A percentile compares a stretch with the other conserved stretches of the same genome.
Evolutionary conservation across 2,113 vertebrate genomes (phyloP).

Genomic region (Mesoclemmys tuberculata): DNA sequence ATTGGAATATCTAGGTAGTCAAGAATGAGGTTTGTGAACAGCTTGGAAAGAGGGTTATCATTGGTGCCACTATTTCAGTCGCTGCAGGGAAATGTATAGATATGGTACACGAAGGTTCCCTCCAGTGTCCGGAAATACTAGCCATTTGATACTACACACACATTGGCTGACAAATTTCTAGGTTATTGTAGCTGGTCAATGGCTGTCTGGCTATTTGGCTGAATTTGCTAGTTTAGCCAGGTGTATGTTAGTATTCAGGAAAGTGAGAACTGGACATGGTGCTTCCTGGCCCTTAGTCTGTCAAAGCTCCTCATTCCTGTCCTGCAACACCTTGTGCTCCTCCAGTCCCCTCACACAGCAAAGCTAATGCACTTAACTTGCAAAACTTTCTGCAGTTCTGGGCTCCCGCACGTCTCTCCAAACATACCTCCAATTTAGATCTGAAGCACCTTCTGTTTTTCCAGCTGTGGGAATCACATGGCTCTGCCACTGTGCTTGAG

Average conservation of each 20-base stretch:
- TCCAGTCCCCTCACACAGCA: constrained; percentile 2
- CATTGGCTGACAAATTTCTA: fast-evolving
- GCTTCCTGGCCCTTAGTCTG: not conserved
- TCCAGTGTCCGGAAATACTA: not conserved
- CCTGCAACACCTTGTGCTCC: not conserved
- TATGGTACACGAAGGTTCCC: not conserved
- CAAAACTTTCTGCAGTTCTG: not conserved
- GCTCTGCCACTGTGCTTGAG: not conserved
- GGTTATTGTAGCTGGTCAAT: not conserved
- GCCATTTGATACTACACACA: not conserved
- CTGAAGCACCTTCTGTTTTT: not conserved
- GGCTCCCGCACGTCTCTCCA: not conserved
- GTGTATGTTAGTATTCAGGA: not conserved
- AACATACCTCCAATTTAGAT: constrained; percentile 1
- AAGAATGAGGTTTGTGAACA: constrained; percentile 9
- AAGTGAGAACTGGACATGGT: not conserved
- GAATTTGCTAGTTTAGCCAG: not conserved
- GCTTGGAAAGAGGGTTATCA: constrained; percentile 5
- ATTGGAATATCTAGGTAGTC: constrained; percentile 36
- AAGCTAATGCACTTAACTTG: constrained; percentile 9
- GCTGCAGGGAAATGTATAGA: not conserved
- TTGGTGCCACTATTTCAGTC: constrained; percentile 31
- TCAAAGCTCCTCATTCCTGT: fast-evolving
- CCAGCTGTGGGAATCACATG: not conserved
- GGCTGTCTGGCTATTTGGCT: not conserved